Evolutionary conservation across 2,113 vertebrate genomes (phyloP).

Genomic region (Ceuthmochares aereus): DNA sequence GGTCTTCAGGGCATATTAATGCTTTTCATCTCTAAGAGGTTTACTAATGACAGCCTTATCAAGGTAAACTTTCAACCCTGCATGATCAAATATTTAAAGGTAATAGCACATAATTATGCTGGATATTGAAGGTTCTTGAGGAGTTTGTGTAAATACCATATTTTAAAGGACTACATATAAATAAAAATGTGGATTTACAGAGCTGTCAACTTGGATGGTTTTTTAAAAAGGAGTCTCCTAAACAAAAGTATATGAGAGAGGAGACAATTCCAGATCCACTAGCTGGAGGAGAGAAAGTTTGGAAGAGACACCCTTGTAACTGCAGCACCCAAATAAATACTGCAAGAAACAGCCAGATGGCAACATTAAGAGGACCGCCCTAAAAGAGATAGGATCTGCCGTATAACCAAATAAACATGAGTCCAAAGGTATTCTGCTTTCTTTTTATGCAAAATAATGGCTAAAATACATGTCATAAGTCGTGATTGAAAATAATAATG

Average conservation of each 20-base stretch:
- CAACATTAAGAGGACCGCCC: background rate
- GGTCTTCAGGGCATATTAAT: background rate
- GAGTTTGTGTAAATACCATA: conserved; percentile 13
- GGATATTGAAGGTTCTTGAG: conserved; percentile 11
- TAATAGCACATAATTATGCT: conserved; percentile 33
- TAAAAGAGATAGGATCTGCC: background rate
- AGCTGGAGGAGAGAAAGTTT: background rate
- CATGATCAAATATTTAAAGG: conserved; percentile 37
- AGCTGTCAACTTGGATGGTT: conserved; percentile 18
- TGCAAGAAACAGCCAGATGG: background rate
- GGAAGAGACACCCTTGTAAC: background rate
- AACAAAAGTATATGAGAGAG: background rate
- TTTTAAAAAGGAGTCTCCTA: background rate
- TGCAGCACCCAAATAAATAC: background rate
- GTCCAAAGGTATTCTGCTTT: background rate
- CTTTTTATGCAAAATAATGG: background rate
- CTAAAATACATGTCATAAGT: background rate
- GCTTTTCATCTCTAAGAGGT: conserved; percentile 36
- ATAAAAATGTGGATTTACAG: conserved; percentile 9
- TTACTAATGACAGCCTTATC: conserved; percentile 26
- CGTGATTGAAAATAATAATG: background rate
- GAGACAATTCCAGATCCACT: background rate
- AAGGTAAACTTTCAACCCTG: conserved; percentile 10
- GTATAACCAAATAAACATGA: background rate
- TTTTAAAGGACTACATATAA: conserved; percentile 13